Evolutionary conservation across 1,140 invertebrate genomes (phyloP).

Genomic region (Brachionus paranguensis): DNA sequence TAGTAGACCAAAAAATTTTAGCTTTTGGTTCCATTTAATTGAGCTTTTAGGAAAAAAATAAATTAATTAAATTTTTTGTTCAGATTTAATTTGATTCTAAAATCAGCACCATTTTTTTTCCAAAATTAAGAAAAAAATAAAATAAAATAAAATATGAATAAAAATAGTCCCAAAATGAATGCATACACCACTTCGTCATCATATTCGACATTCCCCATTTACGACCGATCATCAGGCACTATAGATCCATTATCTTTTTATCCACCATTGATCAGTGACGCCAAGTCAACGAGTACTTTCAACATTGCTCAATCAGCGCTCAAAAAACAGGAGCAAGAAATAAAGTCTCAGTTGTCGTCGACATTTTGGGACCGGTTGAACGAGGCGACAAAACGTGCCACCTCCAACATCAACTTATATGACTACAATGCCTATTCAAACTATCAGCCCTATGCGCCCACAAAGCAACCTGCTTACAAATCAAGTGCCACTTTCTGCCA

Average conservation of each 20-base stretch:
- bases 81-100: not conserved
- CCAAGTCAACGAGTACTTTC: not conserved
- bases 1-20: not conserved
- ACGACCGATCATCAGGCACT: not conserved
- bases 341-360: constrained; percentile 19
- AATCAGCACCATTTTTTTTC: not conserved
- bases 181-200: not conserved
- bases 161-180: not conserved
- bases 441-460: not conserved
- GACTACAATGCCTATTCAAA: constrained; percentile 6
- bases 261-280: not conserved
- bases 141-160: constrained; percentile 11
- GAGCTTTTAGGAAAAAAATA: not conserved
- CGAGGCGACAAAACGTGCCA: constrained; percentile 16
- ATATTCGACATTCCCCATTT: not conserved
- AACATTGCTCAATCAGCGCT: not conserved
- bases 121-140: not conserved
- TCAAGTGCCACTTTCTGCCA: not conserved
- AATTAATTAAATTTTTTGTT: not conserved
- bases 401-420: not conserved
- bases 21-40: too few species aligned
- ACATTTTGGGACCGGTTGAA: constrained; percentile 25
- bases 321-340: constrained; percentile 35
- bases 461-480: not conserved
- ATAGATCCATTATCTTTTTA: not conserved